Conservation (phyloP, 1,140 invertebrate species). For the Hirudo medicinalis region DNA sequence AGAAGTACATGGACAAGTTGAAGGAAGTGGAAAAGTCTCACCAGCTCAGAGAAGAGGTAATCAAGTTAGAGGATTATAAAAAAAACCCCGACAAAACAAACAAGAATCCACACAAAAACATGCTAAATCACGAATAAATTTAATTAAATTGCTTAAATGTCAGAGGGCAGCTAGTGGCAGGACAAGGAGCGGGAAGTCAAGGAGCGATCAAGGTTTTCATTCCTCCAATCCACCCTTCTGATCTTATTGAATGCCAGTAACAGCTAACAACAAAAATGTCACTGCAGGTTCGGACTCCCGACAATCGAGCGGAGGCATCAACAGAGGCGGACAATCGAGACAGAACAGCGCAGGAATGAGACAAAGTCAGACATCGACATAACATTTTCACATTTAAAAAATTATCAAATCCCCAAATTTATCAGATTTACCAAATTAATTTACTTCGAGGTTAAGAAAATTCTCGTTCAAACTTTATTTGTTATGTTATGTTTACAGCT, state of each 20-base stretch:
- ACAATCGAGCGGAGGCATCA: constrained; percentile 22
- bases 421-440: too few relatives aligned
- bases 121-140: too few relatives aligned
- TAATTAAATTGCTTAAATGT: constrained; percentile 20
- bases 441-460: too few relatives aligned
- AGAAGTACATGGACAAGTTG: constrained; percentile 62
- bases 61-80: not conserved
- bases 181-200: constrained; percentile 35
- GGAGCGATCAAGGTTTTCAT: constrained; percentile 30
- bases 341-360: constrained; percentile 29
- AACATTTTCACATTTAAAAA: constrained; percentile 20
- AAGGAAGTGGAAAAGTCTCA: constrained; percentile 68
- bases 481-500: constrained; percentile 44
- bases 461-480: too few relatives aligned
- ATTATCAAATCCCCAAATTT: not conserved
- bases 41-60: constrained; percentile 48
- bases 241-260: not conserved
- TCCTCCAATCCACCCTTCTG: not conserved
- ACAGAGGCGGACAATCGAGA: constrained; percentile 26
- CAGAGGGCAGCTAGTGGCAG: constrained; percentile 40
- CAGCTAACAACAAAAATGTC: constrained; percentile 1
- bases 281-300: not conserved
- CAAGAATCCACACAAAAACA: not conserved
- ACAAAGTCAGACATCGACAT: constrained; percentile 26
- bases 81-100: not conserved